Base-by-base conservation (phyloP, 2,888 invertebrate genomes). In the Bugula neritina region DNA sequence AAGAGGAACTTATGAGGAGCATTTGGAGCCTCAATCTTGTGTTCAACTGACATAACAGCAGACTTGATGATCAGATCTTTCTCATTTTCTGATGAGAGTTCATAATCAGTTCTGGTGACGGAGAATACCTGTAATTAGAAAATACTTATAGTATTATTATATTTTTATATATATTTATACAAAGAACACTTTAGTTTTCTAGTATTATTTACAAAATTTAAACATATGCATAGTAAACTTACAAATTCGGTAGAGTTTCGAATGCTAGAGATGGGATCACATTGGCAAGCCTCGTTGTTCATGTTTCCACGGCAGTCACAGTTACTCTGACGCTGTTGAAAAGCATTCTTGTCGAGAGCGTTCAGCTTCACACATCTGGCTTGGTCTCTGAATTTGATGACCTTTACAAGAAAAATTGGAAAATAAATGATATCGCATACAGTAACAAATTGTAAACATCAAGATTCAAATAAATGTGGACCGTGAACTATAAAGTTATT, bases 251-350 rank as follows among this genome's bases (percentile, higher is more conserved):
- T 57, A 25, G n/a, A n/a, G 57, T 57, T 57, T 5, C 13, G 25
- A 10, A 57, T 3, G 23, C 25, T 57, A 23, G 57, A 57, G 5
- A 57, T 57, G 57, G 57, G 57, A 17, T 57, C 3, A 23, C 57
- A 57, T 5, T 10, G 5, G 23, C 57, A 57, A 5, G 5, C n/a
- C 23, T 57, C 10, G 5, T 23, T 23, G 17, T 57, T 57, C 57
- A 57, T 57, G 57, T 57, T 57, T 17, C 23, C 25, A 57, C 57
- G 57, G 23, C 57, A 57, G 23, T 57, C 25, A 23, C 57, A 57
- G 57, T 57, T 57, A 23, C 13, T 57, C 57, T 57, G 57, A 25
- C 57, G 57, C 23, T 57, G 57, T 57, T 17, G 57, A n/a, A n/a
- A 57, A 5, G 57, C 23, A 23, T 57, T 57, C 57, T 57, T 57